Conservation (phyloP, 1,140 invertebrate species). For the Listronotus oregonensis region DNA sequence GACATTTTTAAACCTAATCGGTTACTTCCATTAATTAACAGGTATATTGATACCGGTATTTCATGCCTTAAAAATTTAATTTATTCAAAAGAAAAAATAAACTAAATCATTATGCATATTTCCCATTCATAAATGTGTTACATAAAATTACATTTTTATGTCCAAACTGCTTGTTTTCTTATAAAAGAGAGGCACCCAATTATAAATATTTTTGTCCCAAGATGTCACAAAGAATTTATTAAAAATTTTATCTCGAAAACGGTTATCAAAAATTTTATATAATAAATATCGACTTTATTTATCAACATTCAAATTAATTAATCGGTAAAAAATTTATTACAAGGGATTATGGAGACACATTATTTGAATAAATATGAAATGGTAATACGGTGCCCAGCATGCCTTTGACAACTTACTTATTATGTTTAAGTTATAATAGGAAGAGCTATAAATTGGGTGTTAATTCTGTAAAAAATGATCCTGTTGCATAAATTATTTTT, state of each 20-base stretch:
- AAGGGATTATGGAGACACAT: constrained; percentile 4
- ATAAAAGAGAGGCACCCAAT: neutral
- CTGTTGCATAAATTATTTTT: too few relatives aligned
- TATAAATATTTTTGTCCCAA: neutral
- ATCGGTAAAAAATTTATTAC: constrained; percentile 3
- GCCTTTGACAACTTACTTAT: constrained; percentile 10
- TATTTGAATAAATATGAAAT: constrained; percentile 7
- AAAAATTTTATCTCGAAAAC: constrained; percentile 1
- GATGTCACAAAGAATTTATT: neutral
- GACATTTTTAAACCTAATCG: too few relatives aligned
- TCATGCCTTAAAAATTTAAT: too few relatives aligned
- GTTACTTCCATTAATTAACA: too few relatives aligned
- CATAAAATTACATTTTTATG: neutral
- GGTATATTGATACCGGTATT: too few relatives aligned
- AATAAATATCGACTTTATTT: constrained; percentile 4
- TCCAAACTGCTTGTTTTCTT: neutral
- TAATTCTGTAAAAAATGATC: too few relatives aligned
- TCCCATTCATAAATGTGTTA: neutral
- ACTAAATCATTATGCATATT: too few relatives aligned
- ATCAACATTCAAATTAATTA: constrained; percentile 3
- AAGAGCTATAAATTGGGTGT: constrained; percentile 1
- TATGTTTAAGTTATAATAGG: constrained; percentile 1
- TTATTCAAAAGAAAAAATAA: too few relatives aligned
- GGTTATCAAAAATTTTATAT: neutral
- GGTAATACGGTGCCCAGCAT: neutral